phyloP scores from a whole-genome alignment of 2,888 invertebrate genomes.

The Aphidius colemani region DNA sequence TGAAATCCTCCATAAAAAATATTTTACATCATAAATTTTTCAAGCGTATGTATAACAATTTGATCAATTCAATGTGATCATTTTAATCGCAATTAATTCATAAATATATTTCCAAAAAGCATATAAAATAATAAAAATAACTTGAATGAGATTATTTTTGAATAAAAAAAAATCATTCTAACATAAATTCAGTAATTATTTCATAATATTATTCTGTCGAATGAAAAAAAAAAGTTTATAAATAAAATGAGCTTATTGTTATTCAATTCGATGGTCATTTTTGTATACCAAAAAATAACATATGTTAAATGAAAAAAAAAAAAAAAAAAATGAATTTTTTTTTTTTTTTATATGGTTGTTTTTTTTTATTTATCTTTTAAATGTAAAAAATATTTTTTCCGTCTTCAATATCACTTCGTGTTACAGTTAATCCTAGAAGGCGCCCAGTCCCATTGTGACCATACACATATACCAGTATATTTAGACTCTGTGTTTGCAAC shows the following conservation, averaged over 20 bases:
- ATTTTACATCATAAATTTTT: too few species aligned
- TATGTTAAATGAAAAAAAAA: slow-evolving; percentile 13
- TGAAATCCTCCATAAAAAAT: too few species aligned
- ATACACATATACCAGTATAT: background rate
- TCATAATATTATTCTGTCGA: background rate
- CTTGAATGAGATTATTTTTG: too few species aligned
- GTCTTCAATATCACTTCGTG: slow-evolving; percentile 9
- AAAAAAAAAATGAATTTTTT: slow-evolving; percentile 5
- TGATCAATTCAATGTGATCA: too few species aligned
- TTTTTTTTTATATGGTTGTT: background rate
- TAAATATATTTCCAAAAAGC: too few species aligned
- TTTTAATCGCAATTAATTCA: too few species aligned
- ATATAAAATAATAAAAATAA: too few species aligned
- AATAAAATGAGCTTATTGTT: background rate
- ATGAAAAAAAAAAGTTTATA: background rate
- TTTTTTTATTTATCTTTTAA: slow-evolving; percentile 19
- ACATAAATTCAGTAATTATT: too few species aligned
- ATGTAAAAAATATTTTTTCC: background rate
- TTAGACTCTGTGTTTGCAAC: slow-evolving; percentile 39
- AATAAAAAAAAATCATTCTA: too few species aligned
- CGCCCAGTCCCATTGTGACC: slow-evolving; percentile 32
- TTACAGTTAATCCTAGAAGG: slow-evolving; percentile 39
- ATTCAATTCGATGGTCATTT: slow-evolving; percentile 1
- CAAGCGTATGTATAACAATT: too few species aligned
- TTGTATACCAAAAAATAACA: background rate